Conservation (phyloP, 2,797 vertebrate species). For the Neosilurus mollespiculum region DNA sequence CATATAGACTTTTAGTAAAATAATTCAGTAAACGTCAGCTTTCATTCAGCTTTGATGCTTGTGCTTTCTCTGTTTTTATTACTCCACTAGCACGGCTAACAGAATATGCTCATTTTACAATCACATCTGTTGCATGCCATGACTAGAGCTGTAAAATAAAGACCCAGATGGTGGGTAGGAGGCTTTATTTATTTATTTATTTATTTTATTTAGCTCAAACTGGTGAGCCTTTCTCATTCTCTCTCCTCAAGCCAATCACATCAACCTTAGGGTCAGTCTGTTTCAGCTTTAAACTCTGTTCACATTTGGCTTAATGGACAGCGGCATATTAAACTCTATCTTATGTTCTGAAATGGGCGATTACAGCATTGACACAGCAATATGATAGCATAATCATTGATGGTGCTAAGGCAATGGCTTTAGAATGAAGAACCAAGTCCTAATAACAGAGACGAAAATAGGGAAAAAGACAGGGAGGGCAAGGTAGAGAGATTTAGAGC, state of each 20-base stretch:
- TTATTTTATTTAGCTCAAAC: not conserved
- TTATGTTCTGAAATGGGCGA: conserved; percentile 22
- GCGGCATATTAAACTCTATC: conserved; percentile 30
- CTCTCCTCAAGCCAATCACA: not conserved
- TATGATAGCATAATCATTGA: conserved; percentile 32
- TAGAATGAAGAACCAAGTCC: not conserved
- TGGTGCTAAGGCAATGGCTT: conserved; percentile 16
- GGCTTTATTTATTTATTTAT: not conserved
- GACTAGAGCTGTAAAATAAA: conserved; percentile 31
- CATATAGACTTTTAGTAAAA: not conserved
- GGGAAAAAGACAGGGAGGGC: not conserved
- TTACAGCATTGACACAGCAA: conserved; percentile 30
- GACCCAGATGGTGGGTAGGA: conserved; percentile 37
- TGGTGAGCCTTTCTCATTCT: not conserved
- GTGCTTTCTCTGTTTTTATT: conserved; percentile 3
- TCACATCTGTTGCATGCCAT: conserved; percentile 30
- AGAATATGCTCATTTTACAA: conserved; percentile 40
- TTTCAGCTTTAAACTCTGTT: conserved; percentile 22
- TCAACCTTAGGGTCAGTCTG: conserved; percentile 30
- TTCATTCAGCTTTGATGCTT: not conserved
- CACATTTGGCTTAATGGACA: conserved; percentile 40
- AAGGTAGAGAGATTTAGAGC: not conserved
- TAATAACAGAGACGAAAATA: not conserved
- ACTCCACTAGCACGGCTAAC: not conserved
- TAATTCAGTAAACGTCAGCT: not conserved